Conservation (phyloP, 2,113 vertebrate species). For the Grallaria varia region DNA sequence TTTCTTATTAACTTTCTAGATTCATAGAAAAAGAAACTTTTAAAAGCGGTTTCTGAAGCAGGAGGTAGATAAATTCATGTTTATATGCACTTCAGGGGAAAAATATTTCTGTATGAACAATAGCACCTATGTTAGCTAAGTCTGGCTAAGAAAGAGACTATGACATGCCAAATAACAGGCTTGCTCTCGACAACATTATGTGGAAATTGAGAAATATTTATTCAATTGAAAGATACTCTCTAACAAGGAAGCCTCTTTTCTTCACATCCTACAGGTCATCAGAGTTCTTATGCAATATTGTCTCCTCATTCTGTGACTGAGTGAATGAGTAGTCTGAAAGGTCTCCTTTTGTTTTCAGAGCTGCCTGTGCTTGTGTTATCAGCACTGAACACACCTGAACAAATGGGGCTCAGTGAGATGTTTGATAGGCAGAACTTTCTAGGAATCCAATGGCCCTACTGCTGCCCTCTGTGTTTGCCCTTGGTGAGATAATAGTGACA, state of each 20-base stretch:
- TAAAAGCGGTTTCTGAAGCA: background rate
- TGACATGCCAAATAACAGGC: background rate
- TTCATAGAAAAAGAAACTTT: background rate
- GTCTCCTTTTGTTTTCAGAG: slow-evolving; percentile 16
- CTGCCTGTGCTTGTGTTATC: background rate
- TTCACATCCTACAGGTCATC: background rate
- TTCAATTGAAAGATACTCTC: background rate
- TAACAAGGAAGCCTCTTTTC: background rate
- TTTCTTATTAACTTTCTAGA: background rate
- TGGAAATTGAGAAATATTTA: background rate
- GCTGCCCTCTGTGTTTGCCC: background rate
- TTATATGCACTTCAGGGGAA: background rate
- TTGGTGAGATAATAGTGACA: background rate
- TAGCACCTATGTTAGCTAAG: background rate
- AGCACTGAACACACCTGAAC: slow-evolving; percentile 1
- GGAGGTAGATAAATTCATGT: background rate
- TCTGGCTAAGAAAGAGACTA: background rate
- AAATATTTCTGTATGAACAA: background rate
- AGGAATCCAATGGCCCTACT: slow-evolving; percentile 11
- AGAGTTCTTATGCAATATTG: background rate
- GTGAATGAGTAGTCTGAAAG: background rate
- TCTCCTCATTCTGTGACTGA: background rate
- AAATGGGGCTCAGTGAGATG: background rate
- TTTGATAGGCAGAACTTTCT: slow-evolving; percentile 20
- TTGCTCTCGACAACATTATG: background rate